A percentile compares a stretch with the other conserved stretches of the same genome.
phyloP scores from a whole-genome alignment of 2,888 invertebrate species.

The Idaea dimidiata region DNA sequence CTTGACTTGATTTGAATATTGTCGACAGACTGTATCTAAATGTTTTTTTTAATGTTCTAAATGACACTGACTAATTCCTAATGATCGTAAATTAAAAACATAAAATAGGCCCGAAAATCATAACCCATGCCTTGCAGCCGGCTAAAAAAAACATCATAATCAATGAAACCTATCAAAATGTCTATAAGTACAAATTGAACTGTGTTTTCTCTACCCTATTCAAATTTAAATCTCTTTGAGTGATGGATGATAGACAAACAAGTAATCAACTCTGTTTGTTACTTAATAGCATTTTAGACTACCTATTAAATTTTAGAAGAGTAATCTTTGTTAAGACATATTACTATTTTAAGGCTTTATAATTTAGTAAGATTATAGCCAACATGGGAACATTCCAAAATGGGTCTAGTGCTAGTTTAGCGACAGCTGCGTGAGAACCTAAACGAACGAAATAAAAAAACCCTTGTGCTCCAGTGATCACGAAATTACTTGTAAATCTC shows the following conservation, averaged over 20 bases:
- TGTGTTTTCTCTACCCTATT: background rate
- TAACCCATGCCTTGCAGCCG: too few relatives aligned
- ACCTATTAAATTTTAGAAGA: background rate
- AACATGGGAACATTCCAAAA: background rate
- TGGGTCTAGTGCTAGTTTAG: background rate
- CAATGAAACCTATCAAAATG: too few relatives aligned
- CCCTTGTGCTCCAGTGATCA: slow-evolving; percentile 78
- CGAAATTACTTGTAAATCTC: slow-evolving; percentile 75
- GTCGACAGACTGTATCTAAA: too few relatives aligned
- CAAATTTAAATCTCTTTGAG: background rate
- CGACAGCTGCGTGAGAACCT: slow-evolving; percentile 72
- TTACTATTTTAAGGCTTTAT: background rate
- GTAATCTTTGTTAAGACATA: background rate
- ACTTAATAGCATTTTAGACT: background rate
- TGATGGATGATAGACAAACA: background rate
- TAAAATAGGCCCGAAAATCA: too few relatives aligned
- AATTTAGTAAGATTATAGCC: background rate
- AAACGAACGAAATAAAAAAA: slow-evolving; percentile 81
- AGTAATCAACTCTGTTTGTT: background rate
- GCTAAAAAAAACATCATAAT: too few relatives aligned
- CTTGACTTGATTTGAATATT: too few relatives aligned
- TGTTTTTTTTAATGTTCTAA: too few relatives aligned
- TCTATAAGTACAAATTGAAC: background rate
- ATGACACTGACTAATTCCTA: too few relatives aligned
- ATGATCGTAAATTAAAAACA: too few relatives aligned